Percentiles rank a stretch among this genome's conserved stretches.
Conservation (phyloP, 2,888 invertebrate species). For the Dugesia japonica region DNA sequence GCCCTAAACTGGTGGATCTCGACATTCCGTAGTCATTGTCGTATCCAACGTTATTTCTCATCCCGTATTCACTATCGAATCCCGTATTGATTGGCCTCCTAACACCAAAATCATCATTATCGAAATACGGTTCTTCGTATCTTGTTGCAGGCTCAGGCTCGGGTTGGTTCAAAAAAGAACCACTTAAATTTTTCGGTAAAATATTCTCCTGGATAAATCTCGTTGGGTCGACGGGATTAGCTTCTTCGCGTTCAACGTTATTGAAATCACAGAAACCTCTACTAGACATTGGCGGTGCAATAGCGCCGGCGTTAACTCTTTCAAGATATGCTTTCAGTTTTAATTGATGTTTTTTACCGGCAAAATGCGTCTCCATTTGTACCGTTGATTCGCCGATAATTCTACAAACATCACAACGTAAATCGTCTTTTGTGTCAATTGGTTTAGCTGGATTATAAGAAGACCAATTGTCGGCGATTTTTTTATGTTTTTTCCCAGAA, state of each 20-base stretch:
- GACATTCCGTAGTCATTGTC: too few relatives aligned
- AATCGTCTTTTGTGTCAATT: neutral
- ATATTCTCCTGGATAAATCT: neutral
- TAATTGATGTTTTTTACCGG: neutral
- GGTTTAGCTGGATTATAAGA: neutral
- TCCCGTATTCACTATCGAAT: neutral
- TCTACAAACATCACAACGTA: neutral
- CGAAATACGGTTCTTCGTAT: neutral
- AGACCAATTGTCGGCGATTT: neutral
- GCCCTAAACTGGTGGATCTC: too few relatives aligned
- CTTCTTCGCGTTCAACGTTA: neutral
- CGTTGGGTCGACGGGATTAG: neutral
- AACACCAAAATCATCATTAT: neutral
- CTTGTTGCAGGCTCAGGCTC: neutral
- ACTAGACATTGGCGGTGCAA: neutral
- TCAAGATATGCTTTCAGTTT: neutral
- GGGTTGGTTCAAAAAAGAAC: neutral
- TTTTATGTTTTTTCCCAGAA: constrained; percentile 1
- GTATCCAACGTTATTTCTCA: too few relatives aligned
- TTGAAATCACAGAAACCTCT: constrained; percentile 1
- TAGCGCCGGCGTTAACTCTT: neutral
- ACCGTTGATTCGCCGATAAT: neutral
- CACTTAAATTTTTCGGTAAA: constrained; percentile 5
- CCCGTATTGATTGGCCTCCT: neutral
- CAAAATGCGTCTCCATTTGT: neutral